Percentiles rank a stretch among this genome's conserved stretches.
These are phyloP conservation scores for Allacma fusca DNA, from an alignment of 2,888 invertebrate genomes.

Conservation along the genomic window DNA sequence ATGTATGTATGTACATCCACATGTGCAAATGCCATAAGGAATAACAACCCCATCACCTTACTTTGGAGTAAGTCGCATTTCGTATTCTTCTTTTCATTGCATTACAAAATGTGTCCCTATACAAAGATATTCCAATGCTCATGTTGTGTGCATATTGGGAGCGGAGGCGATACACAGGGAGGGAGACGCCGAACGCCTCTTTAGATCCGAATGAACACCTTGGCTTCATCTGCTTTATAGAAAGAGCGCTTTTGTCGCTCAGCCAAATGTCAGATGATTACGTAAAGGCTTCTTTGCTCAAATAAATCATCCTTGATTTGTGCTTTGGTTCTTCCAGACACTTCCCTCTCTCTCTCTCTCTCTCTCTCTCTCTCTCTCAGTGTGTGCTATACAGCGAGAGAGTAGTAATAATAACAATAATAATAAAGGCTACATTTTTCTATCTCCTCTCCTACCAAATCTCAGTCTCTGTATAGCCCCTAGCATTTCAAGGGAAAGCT, in stretches of 20 bases:
- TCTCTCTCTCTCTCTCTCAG: neutral
- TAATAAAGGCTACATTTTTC: neutral
- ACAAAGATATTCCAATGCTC: no score
- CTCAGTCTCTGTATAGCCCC: neutral
- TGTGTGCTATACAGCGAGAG: neutral
- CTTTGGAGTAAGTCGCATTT: neutral
- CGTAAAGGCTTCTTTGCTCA: conserved; percentile 37
- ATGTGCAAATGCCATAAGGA: neutral
- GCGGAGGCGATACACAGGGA: no score
- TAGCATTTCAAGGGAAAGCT: neutral
- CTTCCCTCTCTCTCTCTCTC: conserved; percentile 18
- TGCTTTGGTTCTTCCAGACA: conserved; percentile 29
- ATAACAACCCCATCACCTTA: neutral
- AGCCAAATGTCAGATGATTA: conserved; percentile 41
- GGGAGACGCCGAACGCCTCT: neutral
- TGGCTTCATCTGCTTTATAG: neutral
- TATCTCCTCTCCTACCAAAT: neutral
- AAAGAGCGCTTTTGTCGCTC: conserved; percentile 36
- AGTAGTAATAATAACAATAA: no score
- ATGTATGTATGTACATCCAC: no score
- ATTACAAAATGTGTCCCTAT: neutral
- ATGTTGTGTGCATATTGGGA: neutral
- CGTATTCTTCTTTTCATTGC: conserved; percentile 5
- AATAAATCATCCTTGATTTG: conserved; percentile 44
- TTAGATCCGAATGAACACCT: conserved; percentile 12